phyloP scores from a whole-genome alignment of 2,797 vertebrate species.

The Chlorospingus semifuscus region DNA sequence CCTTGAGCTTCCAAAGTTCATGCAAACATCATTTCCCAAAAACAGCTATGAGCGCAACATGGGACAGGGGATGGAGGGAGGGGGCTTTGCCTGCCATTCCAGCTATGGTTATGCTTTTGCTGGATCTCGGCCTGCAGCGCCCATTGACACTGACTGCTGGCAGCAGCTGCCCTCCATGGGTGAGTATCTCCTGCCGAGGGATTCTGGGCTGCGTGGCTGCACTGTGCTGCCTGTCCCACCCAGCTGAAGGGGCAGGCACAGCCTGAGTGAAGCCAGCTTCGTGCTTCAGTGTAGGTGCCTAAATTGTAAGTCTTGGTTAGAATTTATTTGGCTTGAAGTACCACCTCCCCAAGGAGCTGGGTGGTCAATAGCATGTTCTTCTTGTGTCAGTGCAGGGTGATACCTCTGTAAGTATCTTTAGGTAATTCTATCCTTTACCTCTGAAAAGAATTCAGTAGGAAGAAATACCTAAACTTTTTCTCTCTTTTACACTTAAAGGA shows the following conservation, averaged over 20 bases:
- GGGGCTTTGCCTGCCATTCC: neutral
- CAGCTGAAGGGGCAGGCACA: neutral
- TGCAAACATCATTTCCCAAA: neutral
- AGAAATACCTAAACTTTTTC: neutral
- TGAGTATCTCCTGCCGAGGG: rapidly evolving
- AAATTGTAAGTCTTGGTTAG: neutral
- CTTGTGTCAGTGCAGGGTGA: too few relatives aligned
- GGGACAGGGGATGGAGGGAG: neutral
- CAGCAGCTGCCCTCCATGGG: neutral
- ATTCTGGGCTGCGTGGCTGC: rapidly evolving
- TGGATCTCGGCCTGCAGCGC: neutral
- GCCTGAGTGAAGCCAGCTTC: neutral
- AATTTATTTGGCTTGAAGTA: neutral
- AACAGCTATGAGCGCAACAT: neutral
- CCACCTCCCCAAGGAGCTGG: neutral
- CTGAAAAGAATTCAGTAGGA: neutral
- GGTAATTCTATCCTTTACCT: neutral
- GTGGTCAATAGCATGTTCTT: neutral
- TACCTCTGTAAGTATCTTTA: neutral
- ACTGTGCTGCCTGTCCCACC: neutral
- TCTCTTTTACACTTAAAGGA: neutral
- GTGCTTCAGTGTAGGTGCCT: rapidly evolving
- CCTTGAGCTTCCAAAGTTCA: neutral
- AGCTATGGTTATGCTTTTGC: neutral
- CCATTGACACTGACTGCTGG: neutral